Evolutionary conservation across 2,888 invertebrate species (phyloP), one percentile per base, ranked within the genome.

Genomic region (Melinopterus prodromus): DNA sequence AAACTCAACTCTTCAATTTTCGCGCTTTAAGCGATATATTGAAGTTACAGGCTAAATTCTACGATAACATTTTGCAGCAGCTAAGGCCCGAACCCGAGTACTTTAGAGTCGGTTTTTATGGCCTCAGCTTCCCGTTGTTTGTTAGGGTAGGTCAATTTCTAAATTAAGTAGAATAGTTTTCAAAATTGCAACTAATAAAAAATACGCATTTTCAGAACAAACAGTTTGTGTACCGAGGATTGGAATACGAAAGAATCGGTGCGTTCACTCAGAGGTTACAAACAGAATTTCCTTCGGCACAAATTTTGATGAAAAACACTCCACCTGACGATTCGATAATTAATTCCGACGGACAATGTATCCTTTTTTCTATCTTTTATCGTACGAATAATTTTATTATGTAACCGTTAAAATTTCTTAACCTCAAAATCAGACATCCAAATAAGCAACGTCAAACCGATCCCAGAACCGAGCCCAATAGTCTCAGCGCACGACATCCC

Each of bases 91-190:
- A 98, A 86, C 98, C 98, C 0, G 97, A 98, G 89, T 99, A 98
- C 88, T 99, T 98, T 88, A 91, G 98, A 77, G 98, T 99, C 77
- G 98, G 98, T 7, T 99, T 98, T 89, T 98, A 97, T 86, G 99
- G 98, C 16, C 93, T 96, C 85, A 96, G 96, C 70, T 96, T 98
- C 88, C 98, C 98, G 4, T 90, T 97, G n/a, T 98, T 98, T 90
- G 96, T 98, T 72, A 92, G 98, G 90, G 98, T 98, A 90, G 91
- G 94, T 89, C 7, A 71, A 74, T 36, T 26, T 74, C 26, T 26
- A 26, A 26, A 26, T 26, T 26, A 26, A 26, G 26, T 70, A 16
- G 6, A 70, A 26, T 26, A 14, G 16, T 71, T 9, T 26, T 71
- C 71, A 14, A 71, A 71, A 71, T 26, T 14, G 71, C 9, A 9